A percentile compares a stretch with the other conserved stretches of the same genome.
Conservation (phyloP, 2,113 vertebrate genomes). For the Pelobates fuscus region DNA sequence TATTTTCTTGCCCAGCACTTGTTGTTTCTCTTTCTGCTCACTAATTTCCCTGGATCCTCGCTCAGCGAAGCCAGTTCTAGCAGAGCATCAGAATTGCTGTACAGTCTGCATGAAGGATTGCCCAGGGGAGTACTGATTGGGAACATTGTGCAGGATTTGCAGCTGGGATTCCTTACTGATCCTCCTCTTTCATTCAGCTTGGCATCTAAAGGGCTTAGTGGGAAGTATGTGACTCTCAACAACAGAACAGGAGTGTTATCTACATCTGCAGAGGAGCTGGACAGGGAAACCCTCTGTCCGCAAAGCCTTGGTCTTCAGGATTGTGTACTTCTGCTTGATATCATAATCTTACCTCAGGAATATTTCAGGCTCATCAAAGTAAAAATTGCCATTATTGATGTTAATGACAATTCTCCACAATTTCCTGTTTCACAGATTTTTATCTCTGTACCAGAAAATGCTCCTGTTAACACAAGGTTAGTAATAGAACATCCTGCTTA, state of each 20-base stretch:
- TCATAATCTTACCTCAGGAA: slow-evolving; percentile 90
- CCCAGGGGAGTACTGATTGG: slow-evolving; percentile 87
- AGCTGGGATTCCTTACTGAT: slow-evolving; percentile 68
- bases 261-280: slow-evolving; percentile 84
- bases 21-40: slow-evolving; percentile 76
- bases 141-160: slow-evolving; percentile 84
- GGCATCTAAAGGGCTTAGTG: slow-evolving; percentile 77
- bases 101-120: slow-evolving; percentile 93
- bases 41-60: slow-evolving; percentile 76
- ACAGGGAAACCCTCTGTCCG: slow-evolving; percentile 85
- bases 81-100: slow-evolving; percentile 87
- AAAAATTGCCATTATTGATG: slow-evolving; percentile 85
- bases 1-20: slow-evolving; percentile 57
- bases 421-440: slow-evolving; percentile 84
- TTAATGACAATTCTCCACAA: slow-evolving; percentile 89
- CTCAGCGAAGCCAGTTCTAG: slow-evolving; percentile 88
- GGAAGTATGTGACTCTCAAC: slow-evolving; percentile 86
- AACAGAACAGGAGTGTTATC: slow-evolving; percentile 85
- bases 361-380: slow-evolving; percentile 94
- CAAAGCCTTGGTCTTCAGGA: slow-evolving; percentile 65
- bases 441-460: slow-evolving; percentile 87
- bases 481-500: slow-evolving; percentile 89
- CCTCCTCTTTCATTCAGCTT: slow-evolving; percentile 86
- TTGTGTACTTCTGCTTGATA: slow-evolving; percentile 86
- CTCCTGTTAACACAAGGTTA: slow-evolving; percentile 83